Evolutionary conservation across 2,797 vertebrate species (phyloP).

Genomic region (Lutjanus campechanus): DNA sequence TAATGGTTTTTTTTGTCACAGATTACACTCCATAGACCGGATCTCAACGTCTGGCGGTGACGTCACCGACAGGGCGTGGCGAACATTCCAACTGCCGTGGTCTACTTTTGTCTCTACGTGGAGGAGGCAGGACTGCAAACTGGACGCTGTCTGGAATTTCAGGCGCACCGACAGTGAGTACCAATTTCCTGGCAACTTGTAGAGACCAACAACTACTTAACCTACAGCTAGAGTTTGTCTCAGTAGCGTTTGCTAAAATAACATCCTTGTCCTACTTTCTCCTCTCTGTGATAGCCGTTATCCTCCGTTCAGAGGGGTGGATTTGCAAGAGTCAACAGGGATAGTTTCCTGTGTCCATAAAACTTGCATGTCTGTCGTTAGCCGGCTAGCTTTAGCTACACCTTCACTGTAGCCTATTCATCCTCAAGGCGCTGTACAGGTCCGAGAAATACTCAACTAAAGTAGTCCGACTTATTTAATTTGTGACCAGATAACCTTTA

Average conservation of each 20-base stretch:
- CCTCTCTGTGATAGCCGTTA: not conserved
- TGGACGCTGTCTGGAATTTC: constrained; percentile 80
- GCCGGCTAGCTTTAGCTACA: constrained; percentile 69
- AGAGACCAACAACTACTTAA: constrained; percentile 3
- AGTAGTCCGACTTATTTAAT: not conserved
- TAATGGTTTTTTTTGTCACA: not conserved
- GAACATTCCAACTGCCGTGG: constrained; percentile 60
- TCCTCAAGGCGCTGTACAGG: constrained; percentile 9
- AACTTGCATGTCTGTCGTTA: constrained; percentile 70
- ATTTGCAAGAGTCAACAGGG: constrained; percentile 31
- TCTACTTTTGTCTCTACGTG: constrained; percentile 81
- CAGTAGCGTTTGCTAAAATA: not conserved
- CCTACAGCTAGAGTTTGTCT: not conserved
- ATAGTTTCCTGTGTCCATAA: constrained; percentile 69
- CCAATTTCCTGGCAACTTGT: constrained; percentile 65
- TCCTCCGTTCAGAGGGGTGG: constrained; percentile 6
- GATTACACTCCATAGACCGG: not conserved
- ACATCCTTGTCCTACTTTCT: not conserved
- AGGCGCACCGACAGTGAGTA: constrained; percentile 79
- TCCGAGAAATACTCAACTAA: not conserved
- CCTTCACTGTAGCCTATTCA: constrained; percentile 54
- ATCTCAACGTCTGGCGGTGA: constrained; percentile 29
- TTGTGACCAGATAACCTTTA: not conserved
- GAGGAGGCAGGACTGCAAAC: constrained; percentile 72
- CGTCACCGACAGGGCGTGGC: constrained; percentile 70